phyloP scores from a whole-genome alignment of 2,113 vertebrate species.

The Vicugna pacos region DNA sequence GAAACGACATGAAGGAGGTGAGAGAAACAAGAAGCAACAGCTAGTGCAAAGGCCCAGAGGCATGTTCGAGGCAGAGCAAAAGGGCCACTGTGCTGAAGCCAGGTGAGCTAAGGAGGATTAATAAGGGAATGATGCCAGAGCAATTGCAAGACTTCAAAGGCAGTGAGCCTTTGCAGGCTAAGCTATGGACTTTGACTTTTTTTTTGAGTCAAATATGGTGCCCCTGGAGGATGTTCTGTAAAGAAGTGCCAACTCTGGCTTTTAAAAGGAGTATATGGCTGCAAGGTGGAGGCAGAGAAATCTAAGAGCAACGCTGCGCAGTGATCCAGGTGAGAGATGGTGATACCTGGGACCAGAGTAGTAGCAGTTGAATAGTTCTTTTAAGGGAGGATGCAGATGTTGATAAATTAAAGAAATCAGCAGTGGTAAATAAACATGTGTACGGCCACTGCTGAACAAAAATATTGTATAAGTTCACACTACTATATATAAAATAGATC shows the following conservation, averaged over 20 bases:
- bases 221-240: background rate
- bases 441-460: background rate
- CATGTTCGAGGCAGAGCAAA: background rate
- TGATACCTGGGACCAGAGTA: background rate
- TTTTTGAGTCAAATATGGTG: background rate
- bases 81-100: background rate
- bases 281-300: background rate
- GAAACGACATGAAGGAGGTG: background rate
- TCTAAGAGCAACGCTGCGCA: background rate
- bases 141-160: background rate
- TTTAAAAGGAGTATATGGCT: background rate
- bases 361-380: background rate
- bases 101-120: background rate
- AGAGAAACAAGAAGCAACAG: background rate
- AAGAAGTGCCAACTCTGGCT: background rate
- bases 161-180: background rate
- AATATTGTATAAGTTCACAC: background rate
- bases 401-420: background rate
- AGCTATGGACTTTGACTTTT: background rate
- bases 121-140: background rate
- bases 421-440: background rate
- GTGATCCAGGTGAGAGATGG: background rate
- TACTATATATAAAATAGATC: too few relatives aligned
- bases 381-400: background rate
- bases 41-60: background rate